Evolutionary conservation across 2,888 invertebrate species (phyloP).

Genomic region (Phymatocera aterrima): DNA sequence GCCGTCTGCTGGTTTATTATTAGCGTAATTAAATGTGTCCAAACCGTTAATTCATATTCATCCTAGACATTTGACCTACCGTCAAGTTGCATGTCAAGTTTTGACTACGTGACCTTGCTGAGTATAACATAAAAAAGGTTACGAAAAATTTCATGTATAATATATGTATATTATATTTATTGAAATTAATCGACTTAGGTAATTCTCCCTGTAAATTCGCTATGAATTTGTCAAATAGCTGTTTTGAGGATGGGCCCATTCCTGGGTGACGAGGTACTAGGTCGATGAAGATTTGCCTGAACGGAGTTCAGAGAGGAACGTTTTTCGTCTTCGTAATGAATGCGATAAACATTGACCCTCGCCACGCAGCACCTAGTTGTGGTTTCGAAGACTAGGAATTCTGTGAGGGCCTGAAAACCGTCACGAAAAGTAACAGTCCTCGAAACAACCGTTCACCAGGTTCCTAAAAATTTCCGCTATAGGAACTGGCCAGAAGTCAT

Average conservation of each 20-base stretch:
- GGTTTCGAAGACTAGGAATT: no score
- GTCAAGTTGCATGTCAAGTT: background rate
- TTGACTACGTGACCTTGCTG: conserved; percentile 19
- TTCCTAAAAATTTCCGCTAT: background rate
- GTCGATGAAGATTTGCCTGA: no score
- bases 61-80: conserved; percentile 4
- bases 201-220: background rate
- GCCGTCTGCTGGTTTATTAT: conserved; percentile 13
- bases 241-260: no score
- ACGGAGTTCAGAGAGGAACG: no score
- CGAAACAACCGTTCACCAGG: background rate
- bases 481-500: no score
- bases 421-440: no score
- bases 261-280: no score
- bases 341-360: no score
- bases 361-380: no score
- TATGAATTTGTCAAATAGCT: background rate
- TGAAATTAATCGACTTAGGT: no score
- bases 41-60: conserved; percentile 26
- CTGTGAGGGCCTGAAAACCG: no score
- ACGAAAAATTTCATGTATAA: conserved; percentile 14
- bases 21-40: conserved; percentile 32
- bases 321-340: no score
- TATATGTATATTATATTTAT: background rate
- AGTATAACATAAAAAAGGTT: background rate